These are phyloP conservation scores for Manacus vitellinus DNA, from an alignment of 2,113 vertebrate species.

Conservation along the genomic window DNA sequence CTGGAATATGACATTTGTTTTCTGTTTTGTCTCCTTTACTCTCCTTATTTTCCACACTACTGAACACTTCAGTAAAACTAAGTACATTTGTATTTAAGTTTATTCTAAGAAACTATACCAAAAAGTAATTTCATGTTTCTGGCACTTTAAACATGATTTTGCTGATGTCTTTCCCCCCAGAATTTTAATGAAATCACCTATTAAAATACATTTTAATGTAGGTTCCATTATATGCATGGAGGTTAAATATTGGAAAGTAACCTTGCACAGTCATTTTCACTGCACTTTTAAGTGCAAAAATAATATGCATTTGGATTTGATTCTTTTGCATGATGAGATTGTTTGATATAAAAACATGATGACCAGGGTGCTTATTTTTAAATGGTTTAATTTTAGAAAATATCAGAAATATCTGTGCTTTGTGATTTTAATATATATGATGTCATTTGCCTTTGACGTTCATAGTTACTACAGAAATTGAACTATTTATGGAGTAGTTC, in stretches of 20 bases:
- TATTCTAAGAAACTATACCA: not conserved
- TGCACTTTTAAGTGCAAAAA: not conserved
- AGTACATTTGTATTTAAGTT: not conserved
- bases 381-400: not conserved
- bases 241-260: not conserved
- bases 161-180: not conserved
- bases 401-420: not conserved
- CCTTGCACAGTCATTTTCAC: not conserved
- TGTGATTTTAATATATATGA: not conserved
- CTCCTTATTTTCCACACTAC: not conserved
- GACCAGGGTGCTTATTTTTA: not conserved
- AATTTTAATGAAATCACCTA: not conserved
- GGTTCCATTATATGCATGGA: not conserved
- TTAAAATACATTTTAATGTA: not conserved
- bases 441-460: slow-evolving; percentile 10
- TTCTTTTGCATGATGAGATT: not conserved
- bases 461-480: slow-evolving; percentile 12
- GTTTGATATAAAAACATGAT: not conserved
- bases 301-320: not conserved
- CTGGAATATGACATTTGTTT: not conserved
- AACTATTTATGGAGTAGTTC: slow-evolving; percentile 59
- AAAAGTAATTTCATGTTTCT: not conserved
- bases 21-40: not conserved
- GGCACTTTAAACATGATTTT: not conserved
- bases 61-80: not conserved